A percentile compares a stretch with the other conserved stretches of the same genome.
phyloP scores from a whole-genome alignment of 2,113 vertebrate genomes.

The Lycaon pictus region DNA sequence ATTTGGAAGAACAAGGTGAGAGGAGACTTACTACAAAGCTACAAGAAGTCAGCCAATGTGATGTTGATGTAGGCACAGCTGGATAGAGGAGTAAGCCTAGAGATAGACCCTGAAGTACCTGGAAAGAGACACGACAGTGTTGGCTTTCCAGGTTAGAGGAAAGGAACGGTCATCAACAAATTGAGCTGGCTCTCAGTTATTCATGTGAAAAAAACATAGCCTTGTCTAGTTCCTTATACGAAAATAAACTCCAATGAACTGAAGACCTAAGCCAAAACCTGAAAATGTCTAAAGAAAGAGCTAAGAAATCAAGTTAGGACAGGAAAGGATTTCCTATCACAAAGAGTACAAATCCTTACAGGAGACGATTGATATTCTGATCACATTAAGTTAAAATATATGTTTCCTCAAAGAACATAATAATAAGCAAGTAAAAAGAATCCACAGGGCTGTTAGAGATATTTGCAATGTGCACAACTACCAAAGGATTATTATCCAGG shows the following conservation, averaged over 20 bases:
- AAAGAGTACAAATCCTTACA: neutral
- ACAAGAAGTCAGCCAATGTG: neutral
- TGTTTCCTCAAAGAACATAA: neutral
- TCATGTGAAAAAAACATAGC: neutral
- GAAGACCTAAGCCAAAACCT: neutral
- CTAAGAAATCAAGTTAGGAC: neutral
- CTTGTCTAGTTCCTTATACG: neutral
- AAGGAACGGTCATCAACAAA: neutral
- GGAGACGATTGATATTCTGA: neutral
- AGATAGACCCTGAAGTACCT: neutral
- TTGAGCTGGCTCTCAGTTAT: no score
- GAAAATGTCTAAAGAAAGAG: neutral
- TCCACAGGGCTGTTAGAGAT: neutral
- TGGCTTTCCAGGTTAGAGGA: neutral
- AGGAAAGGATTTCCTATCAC: neutral
- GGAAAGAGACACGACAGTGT: neutral
- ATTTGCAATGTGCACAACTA: no score
- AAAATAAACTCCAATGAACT: neutral
- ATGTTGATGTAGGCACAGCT: neutral
- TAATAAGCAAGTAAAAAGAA: neutral
- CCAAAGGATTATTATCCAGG: neutral
- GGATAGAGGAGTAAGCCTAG: neutral
- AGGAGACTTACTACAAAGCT: neutral
- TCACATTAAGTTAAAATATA: neutral
- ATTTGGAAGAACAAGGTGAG: neutral